Evolutionary conservation across 2,888 invertebrate genomes (phyloP), one percentile per base, ranked within the genome.

Genomic region (Drosophila ustulata): DNA sequence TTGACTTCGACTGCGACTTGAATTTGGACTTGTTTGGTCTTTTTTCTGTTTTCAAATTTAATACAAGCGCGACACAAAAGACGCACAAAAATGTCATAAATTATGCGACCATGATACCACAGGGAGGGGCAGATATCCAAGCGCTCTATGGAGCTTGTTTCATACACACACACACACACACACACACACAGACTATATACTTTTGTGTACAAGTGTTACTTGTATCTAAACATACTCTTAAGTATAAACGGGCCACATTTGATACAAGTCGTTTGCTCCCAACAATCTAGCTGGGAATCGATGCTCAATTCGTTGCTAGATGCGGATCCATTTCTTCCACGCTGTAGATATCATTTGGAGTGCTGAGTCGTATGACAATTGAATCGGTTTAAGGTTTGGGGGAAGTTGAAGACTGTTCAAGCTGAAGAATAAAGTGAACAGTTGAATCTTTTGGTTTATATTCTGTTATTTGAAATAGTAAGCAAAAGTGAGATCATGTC

Each of bases 81-180:
- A 79, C 85, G 82, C 75, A 84, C 89, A 89, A 89, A 89, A 90
- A 89, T 90, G 89, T 90, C 90, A 89, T 89, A 89, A 89, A 89
- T 89, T 89, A 89, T 80, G 88, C 81, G 88, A 85, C 82, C 83
- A 71, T 82, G 82, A 82, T 82, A 65, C 59, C 71, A 71, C 75
- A 66, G 86, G 82, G 89, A 71, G 73, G 88, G 86, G 88, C 86
- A 63, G 52, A 28, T 65, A 73, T 59, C 67, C 55, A 68, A 74
- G 65, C 71, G 78, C 81, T 86, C 87, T 77, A 84, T 66, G 75
- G 67, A 64, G 78, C 59, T 62, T 65, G 55, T 74, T 61, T 75
- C 61, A 50, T 45, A 57, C 67, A 58, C 28, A 66, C 23, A 23
- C n/a, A n/a, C n/a, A n/a, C n/a, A n/a, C 61, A 50, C 41, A 57